These are phyloP conservation scores for Fragum fragum DNA, from an alignment of 2,888 invertebrate species.

Conservation along the genomic window DNA sequence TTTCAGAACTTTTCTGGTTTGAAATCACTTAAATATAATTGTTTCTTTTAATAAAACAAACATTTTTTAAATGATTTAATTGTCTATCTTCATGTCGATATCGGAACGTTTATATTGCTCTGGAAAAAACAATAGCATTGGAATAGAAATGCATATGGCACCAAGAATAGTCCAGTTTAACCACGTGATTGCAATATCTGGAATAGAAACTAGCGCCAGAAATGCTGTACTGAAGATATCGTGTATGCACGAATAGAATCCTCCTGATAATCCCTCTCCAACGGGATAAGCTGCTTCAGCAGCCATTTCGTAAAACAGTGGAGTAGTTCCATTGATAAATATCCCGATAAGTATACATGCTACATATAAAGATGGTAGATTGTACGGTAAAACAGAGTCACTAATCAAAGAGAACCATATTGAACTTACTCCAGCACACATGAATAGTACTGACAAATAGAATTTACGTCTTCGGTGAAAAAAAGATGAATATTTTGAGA, in stretches of 20 bases:
- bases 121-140: constrained; percentile 42
- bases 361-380: constrained; percentile 40
- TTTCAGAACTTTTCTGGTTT: too few relatives aligned
- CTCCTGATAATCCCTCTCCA: constrained; percentile 55
- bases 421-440: constrained; percentile 22
- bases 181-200: constrained; percentile 47
- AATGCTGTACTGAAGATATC: constrained; percentile 33
- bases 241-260: constrained; percentile 37
- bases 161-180: constrained; percentile 59
- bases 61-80: too few relatives aligned
- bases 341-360: constrained; percentile 53
- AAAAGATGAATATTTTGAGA: constrained; percentile 47
- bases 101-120: constrained; percentile 53
- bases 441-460: constrained; percentile 33
- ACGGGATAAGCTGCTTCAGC: constrained; percentile 58
- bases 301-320: constrained; percentile 55
- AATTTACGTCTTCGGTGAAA: constrained; percentile 49
- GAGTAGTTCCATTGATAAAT: constrained; percentile 50
- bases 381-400: constrained; percentile 26
- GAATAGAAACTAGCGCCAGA: constrained; percentile 43
- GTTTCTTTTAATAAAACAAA: too few relatives aligned
- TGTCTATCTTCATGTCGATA: constrained; percentile 34
- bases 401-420: constrained; percentile 55
- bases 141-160: constrained; percentile 31
- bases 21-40: too few relatives aligned